Percentiles rank a stretch among this genome's conserved stretches.
These are phyloP conservation scores for Toxostoma redivivum DNA, from an alignment of 2,113 vertebrate genomes.

Conservation along the genomic window DNA sequence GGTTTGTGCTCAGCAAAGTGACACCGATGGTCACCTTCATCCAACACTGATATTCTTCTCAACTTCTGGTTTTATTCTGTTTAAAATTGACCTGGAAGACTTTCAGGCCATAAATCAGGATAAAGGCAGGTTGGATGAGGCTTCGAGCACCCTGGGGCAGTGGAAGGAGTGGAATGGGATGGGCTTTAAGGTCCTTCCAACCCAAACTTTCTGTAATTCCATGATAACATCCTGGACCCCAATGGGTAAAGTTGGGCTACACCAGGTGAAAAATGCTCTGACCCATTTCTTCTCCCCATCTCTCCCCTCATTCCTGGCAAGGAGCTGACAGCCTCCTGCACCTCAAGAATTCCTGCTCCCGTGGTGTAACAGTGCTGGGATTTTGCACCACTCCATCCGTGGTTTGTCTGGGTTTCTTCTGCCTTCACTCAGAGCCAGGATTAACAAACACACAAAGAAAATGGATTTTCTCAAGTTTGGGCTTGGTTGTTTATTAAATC, in stretches of 20 bases:
- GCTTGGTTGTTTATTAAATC: no score
- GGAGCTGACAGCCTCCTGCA: not conserved
- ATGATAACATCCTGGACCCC: not conserved
- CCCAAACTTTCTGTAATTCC: not conserved
- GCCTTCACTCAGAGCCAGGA: no score
- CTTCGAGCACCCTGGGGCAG: not conserved
- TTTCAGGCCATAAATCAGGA: not conserved
- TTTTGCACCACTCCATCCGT: no score
- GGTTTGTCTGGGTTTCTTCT: no score
- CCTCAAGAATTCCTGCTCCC: not conserved
- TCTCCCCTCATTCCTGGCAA: fast-evolving
- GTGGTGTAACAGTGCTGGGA: no score
- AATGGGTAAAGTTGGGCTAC: fast-evolving
- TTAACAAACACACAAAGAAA: no score
- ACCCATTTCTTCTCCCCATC: not conserved
- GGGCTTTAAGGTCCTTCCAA: not conserved
- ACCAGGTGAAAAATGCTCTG: not conserved
- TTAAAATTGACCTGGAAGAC: not conserved
- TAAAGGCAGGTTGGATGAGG: not conserved
- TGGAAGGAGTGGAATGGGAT: not conserved
- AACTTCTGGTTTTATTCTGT: not conserved
- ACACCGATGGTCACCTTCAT: fast-evolving
- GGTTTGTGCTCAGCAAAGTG: not conserved
- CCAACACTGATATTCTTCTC: not conserved
- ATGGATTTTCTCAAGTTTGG: no score